Conservation (phyloP, 1,140 invertebrate genomes). For the Drosophila pachea region DNA sequence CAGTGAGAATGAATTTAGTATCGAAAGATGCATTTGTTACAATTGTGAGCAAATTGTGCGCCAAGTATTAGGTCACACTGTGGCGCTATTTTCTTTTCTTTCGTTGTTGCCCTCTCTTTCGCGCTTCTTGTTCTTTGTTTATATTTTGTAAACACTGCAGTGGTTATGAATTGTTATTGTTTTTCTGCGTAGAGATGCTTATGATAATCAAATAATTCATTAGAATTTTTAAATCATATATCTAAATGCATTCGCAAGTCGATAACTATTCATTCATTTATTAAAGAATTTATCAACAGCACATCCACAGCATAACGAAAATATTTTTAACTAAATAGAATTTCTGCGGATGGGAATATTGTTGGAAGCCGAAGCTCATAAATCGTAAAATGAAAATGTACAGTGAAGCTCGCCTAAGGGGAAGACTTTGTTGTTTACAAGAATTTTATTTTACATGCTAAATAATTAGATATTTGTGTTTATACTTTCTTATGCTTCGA, state of each 20-base stretch:
- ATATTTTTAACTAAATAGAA: slow-evolving; percentile 11
- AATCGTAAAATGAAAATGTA: slow-evolving; percentile 29
- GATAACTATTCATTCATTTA: slow-evolving; percentile 19
- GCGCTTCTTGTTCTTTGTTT: slow-evolving; percentile 64
- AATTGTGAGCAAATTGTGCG: background rate
- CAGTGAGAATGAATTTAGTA: background rate
- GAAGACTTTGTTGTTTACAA: too few species aligned
- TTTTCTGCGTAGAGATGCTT: slow-evolving; percentile 22
- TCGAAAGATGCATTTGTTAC: background rate
- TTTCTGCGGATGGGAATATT: slow-evolving; percentile 13
- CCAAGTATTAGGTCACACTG: slow-evolving; percentile 32
- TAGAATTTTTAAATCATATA: slow-evolving; percentile 2
- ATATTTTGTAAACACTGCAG: slow-evolving; percentile 71
- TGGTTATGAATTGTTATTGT: slow-evolving; percentile 46
- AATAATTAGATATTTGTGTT: background rate
- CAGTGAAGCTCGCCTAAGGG: background rate
- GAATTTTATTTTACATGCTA: too few species aligned
- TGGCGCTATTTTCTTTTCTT: slow-evolving; percentile 35
- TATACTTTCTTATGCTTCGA: background rate
- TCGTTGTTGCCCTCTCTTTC: slow-evolving; percentile 34
- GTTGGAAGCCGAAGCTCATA: slow-evolving; percentile 33
- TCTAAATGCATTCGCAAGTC: slow-evolving; percentile 4
- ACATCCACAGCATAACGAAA: slow-evolving; percentile 21
- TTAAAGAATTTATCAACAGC: slow-evolving; percentile 17
- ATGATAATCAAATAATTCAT: slow-evolving; percentile 28